phyloP scores from a whole-genome alignment of 2,888 invertebrate genomes.

The Lamellibrachia satsuma region DNA sequence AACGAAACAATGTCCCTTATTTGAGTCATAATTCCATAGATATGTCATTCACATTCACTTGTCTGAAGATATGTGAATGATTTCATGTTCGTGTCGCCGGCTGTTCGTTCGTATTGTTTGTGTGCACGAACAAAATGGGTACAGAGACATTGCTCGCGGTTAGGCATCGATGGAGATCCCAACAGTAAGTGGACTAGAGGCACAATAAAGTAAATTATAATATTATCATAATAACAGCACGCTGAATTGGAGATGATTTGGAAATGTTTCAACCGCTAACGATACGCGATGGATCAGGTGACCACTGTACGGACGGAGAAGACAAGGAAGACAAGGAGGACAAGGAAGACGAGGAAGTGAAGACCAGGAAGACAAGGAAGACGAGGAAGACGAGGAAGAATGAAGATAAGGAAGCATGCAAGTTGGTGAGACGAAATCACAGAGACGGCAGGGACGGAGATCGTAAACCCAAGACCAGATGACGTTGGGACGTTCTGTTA shows the following conservation, averaged over 20 bases:
- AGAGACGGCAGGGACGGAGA: background rate
- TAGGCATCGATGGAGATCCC: too few species aligned
- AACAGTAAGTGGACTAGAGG: too few species aligned
- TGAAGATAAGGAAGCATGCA: background rate
- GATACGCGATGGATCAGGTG: background rate
- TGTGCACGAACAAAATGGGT: background rate
- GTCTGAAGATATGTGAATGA: background rate
- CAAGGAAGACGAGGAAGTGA: too few species aligned
- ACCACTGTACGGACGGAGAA: background rate
- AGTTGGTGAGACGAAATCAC: background rate
- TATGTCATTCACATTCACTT: background rate
- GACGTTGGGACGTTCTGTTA: background rate
- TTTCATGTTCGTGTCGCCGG: background rate
- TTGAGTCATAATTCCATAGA: background rate
- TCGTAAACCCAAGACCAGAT: background rate
- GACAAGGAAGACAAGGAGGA: background rate
- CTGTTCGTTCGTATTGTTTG: background rate
- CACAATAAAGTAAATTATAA: too few species aligned
- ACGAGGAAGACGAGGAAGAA: background rate
- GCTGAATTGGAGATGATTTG: background rate
- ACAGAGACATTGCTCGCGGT: background rate
- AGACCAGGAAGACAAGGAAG: background rate
- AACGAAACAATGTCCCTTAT: background rate
- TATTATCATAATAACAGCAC: too few species aligned
- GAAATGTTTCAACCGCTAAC: background rate